phyloP scores from a whole-genome alignment of 2,797 vertebrate genomes.

The Cyclura pinguis region DNA sequence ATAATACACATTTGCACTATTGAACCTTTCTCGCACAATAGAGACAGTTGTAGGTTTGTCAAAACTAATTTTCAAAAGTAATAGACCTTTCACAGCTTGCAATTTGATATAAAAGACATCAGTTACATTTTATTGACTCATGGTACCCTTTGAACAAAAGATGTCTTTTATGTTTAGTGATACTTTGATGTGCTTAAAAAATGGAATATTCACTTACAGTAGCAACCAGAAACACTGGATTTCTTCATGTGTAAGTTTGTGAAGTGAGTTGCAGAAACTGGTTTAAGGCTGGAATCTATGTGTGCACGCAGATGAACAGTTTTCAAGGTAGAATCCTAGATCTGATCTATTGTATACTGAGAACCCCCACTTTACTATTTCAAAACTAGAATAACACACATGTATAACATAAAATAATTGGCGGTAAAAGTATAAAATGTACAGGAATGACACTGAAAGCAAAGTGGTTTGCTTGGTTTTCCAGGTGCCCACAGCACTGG shows the following conservation, averaged over 20 bases:
- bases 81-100: slow-evolving; percentile 11
- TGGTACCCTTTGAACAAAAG: not conserved
- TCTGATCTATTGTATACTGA: not conserved
- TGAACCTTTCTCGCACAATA: not conserved
- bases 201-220: not conserved
- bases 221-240: not conserved
- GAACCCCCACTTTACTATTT: not conserved
- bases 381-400: not conserved
- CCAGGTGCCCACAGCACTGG: not conserved
- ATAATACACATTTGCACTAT: not conserved
- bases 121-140: not conserved
- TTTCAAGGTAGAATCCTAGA: not conserved
- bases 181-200: not conserved
- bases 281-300: not conserved
- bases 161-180: not conserved
- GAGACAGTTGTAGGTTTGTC: not conserved
- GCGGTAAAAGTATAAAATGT: not conserved
- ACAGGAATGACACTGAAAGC: not conserved
- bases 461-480: not conserved
- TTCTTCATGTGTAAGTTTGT: not conserved
- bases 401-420: not conserved
- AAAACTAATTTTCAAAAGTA: slow-evolving; percentile 9
- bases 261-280: not conserved
- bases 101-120: slow-evolving; percentile 7
- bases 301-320: not conserved